Conservation (phyloP, 2,113 vertebrate species). For the Epinephelus lanceolatus region DNA sequence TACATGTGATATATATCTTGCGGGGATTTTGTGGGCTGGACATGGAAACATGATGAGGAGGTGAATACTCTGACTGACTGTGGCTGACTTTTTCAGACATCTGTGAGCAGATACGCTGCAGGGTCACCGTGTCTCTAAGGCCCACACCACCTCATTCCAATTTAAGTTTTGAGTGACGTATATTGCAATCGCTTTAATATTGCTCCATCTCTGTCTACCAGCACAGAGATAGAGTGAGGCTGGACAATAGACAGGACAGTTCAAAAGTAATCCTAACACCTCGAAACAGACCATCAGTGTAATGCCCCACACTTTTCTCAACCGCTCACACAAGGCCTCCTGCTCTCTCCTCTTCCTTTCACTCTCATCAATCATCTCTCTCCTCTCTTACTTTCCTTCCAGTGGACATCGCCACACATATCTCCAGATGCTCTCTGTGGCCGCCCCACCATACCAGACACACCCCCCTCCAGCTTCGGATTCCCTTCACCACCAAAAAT, state of each 20-base stretch:
- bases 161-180: constrained; percentile 66
- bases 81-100: constrained; percentile 55
- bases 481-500: constrained; percentile 78
- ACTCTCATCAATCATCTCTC: constrained; percentile 55
- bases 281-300: constrained; percentile 51
- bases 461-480: constrained; percentile 67
- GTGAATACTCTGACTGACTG: constrained; percentile 40
- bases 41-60: constrained; percentile 48
- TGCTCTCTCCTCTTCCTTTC: constrained; percentile 21
- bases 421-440: constrained; percentile 74
- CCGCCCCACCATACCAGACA: constrained; percentile 70
- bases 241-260: constrained; percentile 49
- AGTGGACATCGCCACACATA: constrained; percentile 72
- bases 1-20: constrained; percentile 61
- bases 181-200: constrained; percentile 73
- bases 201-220: constrained; percentile 63
- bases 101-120: constrained; percentile 59
- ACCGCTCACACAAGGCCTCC: constrained; percentile 29
- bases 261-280: constrained; percentile 55
- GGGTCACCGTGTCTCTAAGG: constrained; percentile 61
- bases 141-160: constrained; percentile 65
- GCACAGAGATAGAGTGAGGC: constrained; percentile 45
- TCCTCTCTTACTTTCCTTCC: constrained; percentile 40
- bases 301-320: constrained; percentile 32
- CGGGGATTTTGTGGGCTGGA: constrained; percentile 16